Percentiles rank a stretch among this genome's conserved stretches.
phyloP scores from a whole-genome alignment of 2,113 vertebrate species.

The Bostrychus sinensis region DNA sequence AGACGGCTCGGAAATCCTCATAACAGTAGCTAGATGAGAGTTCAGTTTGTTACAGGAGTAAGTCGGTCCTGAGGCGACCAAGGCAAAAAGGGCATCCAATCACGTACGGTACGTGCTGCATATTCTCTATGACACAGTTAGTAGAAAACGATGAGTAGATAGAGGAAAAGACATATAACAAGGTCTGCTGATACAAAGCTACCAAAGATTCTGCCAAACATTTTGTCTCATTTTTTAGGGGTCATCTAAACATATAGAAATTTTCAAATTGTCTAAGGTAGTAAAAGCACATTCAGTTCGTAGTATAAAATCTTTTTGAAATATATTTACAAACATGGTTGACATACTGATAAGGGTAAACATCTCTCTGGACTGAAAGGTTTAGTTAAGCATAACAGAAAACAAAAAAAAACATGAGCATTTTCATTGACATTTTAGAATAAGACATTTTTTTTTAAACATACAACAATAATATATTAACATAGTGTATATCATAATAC shows the following conservation, averaged over 20 bases:
- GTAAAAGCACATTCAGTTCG: slow-evolving; percentile 82
- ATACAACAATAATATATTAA: slow-evolving; percentile 66
- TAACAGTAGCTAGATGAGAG: slow-evolving; percentile 12
- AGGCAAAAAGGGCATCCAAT: slow-evolving; percentile 63
- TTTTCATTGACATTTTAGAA: slow-evolving; percentile 33
- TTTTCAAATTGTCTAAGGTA: slow-evolving; percentile 70
- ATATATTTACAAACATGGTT: slow-evolving; percentile 64
- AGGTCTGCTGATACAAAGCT: slow-evolving; percentile 74
- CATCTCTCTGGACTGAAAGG: slow-evolving; percentile 49
- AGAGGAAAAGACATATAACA: slow-evolving; percentile 70
- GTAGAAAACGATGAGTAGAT: slow-evolving; percentile 64
- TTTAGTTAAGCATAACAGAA: slow-evolving; percentile 43
- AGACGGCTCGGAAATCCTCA: slow-evolving; percentile 36
- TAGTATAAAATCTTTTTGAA: slow-evolving; percentile 78
- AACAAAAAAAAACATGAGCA: slow-evolving; percentile 48
- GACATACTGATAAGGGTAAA: slow-evolving; percentile 51
- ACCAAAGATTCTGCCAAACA: slow-evolving; percentile 73
- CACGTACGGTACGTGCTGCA: slow-evolving; percentile 65
- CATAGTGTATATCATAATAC: slow-evolving; percentile 66
- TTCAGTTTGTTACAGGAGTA: slow-evolving; percentile 38
- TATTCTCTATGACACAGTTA: slow-evolving; percentile 62
- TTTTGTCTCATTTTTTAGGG: slow-evolving; percentile 47
- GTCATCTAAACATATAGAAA: slow-evolving; percentile 74
- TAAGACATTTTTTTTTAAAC: slow-evolving; percentile 46
- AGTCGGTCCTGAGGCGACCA: slow-evolving; percentile 56